Evolutionary conservation across 2,113 vertebrate species (phyloP).

Genomic region (Jaculus jaculus): DNA sequence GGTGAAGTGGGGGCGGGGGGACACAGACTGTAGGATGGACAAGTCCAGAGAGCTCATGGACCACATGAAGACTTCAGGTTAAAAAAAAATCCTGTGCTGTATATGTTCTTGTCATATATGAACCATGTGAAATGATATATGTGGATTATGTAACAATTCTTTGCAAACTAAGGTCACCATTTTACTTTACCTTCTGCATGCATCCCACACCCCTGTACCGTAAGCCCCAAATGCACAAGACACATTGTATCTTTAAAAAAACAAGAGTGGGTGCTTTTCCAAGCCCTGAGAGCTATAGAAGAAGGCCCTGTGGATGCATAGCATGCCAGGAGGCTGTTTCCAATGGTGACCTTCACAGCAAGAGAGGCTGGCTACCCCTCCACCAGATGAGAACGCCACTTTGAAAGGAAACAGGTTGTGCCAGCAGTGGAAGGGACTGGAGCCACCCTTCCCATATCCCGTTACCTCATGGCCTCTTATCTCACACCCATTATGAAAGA

Average conservation of each 20-base stretch:
- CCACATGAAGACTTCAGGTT: too few relatives aligned
- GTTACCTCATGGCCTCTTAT: slow-evolving; percentile 28
- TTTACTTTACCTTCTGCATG: neutral
- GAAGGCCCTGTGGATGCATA: neutral
- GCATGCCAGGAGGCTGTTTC: neutral
- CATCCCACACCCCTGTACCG: neutral
- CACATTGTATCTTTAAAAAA: neutral
- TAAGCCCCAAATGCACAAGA: neutral
- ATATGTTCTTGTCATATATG: neutral
- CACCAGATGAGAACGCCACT: slow-evolving; percentile 7
- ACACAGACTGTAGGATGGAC: neutral
- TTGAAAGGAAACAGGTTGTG: neutral
- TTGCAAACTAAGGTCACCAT: neutral
- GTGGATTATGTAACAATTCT: neutral
- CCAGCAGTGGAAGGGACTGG: neutral
- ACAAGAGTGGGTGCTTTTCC: neutral
- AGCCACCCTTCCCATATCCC: neutral
- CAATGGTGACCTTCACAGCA: neutral
- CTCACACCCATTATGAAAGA: slow-evolving; percentile 9
- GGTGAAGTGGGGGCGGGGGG: too few relatives aligned
- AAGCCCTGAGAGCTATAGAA: neutral
- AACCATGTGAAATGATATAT: neutral
- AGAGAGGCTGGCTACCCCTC: neutral
- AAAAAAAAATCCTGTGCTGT: neutral
- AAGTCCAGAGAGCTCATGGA: neutral